Conservation (phyloP, 2,797 vertebrate species). For the Sylvilagus floridanus region DNA sequence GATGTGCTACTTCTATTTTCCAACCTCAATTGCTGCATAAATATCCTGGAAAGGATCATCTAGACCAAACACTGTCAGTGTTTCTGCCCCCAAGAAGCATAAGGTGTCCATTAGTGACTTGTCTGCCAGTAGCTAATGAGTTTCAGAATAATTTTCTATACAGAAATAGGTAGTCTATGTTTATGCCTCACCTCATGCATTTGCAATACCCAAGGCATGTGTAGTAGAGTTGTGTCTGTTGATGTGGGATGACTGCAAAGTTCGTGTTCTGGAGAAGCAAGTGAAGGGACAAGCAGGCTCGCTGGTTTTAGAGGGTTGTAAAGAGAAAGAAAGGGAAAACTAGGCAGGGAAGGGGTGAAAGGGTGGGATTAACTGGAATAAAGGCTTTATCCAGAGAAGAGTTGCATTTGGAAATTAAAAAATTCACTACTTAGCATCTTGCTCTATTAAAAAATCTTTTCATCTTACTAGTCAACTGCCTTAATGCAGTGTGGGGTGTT, state of each 20-base stretch:
- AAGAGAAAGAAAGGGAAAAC: background rate
- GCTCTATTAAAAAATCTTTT: slow-evolving; percentile 23
- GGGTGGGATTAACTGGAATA: background rate
- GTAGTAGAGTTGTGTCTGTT: background rate
- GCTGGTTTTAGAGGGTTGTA: background rate
- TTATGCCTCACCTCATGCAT: background rate
- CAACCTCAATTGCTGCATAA: background rate
- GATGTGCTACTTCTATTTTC: background rate
- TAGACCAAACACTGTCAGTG: background rate
- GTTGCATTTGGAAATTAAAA: slow-evolving; percentile 7
- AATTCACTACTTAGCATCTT: slow-evolving; percentile 37
- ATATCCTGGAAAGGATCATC: background rate
- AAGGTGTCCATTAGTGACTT: background rate
- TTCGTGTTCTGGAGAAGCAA: background rate
- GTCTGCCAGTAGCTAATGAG: background rate
- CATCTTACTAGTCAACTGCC: background rate
- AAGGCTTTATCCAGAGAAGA: slow-evolving; percentile 7
- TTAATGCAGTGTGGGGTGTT: background rate
- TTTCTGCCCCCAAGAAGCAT: background rate
- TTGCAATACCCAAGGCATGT: background rate
- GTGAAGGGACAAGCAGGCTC: background rate
- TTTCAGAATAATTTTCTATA: background rate
- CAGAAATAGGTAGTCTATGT: background rate
- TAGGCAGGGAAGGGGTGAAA: background rate
- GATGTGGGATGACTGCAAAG: background rate